These are phyloP conservation scores for Limnephilus auricula DNA, from an alignment of 2,888 invertebrate genomes.

Conservation along the genomic window DNA sequence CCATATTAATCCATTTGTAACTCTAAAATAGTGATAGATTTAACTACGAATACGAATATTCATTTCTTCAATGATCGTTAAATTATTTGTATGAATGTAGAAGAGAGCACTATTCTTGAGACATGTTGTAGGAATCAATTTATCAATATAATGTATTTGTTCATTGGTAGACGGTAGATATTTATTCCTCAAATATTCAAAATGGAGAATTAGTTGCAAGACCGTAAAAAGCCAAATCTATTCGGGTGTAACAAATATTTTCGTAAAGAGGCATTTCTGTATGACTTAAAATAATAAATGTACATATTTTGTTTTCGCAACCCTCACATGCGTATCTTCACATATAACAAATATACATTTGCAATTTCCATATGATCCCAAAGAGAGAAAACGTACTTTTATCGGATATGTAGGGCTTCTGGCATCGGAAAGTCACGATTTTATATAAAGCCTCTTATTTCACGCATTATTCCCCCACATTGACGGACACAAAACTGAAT, in stretches of 20 bases:
- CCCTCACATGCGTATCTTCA: neutral
- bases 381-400: conserved; percentile 33
- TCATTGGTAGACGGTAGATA: no score
- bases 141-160: no score
- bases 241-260: neutral
- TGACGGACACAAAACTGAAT: conserved; percentile 48
- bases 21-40: no score
- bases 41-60: no score
- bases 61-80: no score
- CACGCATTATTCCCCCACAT: conserved; percentile 52
- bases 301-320: neutral
- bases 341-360: neutral
- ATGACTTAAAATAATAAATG: neutral
- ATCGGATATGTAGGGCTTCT: conserved; percentile 35
- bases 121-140: no score
- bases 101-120: no score
- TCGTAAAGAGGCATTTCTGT: neutral
- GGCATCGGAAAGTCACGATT: conserved; percentile 48
- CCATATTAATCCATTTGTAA: no score
- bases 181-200: no score
- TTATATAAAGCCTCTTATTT: conserved; percentile 55
- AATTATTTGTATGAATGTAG: no score
- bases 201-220: no score
- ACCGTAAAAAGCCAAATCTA: neutral
- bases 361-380: conserved; percentile 7